Percentiles rank a stretch among this genome's conserved stretches.
phyloP scores from a whole-genome alignment of 37 sponge, comb jelly and placozoan genomes.

The Beroe ovata region DNA sequence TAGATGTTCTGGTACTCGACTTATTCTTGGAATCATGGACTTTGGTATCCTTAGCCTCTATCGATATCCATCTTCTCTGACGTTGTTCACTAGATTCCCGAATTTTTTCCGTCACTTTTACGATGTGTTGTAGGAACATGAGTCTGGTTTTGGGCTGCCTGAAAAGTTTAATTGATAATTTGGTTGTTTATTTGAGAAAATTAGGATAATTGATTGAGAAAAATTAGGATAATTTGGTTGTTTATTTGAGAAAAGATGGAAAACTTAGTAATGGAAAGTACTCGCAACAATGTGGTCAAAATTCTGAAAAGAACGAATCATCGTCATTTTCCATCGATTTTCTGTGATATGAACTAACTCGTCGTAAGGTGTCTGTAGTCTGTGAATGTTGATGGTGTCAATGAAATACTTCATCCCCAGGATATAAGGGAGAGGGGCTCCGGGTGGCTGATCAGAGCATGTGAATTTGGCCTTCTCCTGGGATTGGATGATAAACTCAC shows the following conservation, averaged over 20 bases:
- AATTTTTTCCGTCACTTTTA: slow-evolving; percentile 8
- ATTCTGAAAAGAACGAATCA: too few relatives aligned
- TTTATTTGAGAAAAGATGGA: not conserved
- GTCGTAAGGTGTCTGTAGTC: slow-evolving; percentile 18
- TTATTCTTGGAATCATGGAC: slow-evolving; percentile 30
- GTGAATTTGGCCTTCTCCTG: not conserved
- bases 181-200: too few relatives aligned
- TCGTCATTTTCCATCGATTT: too few relatives aligned
- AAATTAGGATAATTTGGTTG: not conserved
- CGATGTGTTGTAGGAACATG: slow-evolving; percentile 32
- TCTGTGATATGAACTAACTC: too few relatives aligned
- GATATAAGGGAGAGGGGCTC: slow-evolving; percentile 21
- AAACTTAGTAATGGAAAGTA: not conserved
- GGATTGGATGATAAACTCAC: not conserved
- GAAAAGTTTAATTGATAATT: not conserved
- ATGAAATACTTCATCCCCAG: slow-evolving; percentile 62
- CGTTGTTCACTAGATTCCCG: slow-evolving; percentile 29
- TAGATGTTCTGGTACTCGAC: not conserved
- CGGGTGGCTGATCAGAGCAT: slow-evolving; percentile 15
- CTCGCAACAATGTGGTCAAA: too few relatives aligned
- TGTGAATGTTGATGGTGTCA: slow-evolving; percentile 6
- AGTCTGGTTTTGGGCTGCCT: slow-evolving; percentile 33
- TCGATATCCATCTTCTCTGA: not conserved
- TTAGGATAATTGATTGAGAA: not conserved
- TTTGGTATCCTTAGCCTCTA: slow-evolving; percentile 23